Conservation (phyloP, 2,797 vertebrate species). For the Trematocara caparti region DNA sequence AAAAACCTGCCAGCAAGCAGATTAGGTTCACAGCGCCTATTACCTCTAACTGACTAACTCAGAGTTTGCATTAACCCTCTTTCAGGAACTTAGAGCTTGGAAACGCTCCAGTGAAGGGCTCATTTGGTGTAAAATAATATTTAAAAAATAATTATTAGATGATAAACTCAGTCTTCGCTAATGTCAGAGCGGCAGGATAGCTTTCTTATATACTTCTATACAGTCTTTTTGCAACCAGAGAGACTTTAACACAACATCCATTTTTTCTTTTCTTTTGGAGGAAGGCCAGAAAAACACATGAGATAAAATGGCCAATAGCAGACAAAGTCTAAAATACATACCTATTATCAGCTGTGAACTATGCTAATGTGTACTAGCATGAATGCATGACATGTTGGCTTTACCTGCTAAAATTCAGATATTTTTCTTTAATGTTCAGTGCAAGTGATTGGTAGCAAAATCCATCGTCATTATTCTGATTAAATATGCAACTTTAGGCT, state of each 20-base stretch:
- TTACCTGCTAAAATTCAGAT: neutral
- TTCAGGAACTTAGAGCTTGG: neutral
- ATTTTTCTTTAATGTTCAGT: neutral
- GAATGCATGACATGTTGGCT: neutral
- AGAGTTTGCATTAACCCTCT: neutral
- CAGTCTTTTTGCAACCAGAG: neutral
- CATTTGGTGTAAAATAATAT: neutral
- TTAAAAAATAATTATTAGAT: accelerated
- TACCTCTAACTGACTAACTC: neutral
- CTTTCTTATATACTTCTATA: neutral
- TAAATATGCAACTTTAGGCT: too few relatives aligned
- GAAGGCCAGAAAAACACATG: neutral
- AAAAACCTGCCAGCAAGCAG: neutral
- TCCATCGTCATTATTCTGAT: too few relatives aligned
- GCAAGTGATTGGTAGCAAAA: too few relatives aligned
- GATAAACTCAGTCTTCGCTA: neutral
- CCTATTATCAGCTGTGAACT: neutral
- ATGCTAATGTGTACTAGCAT: neutral
- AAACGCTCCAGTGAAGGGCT: neutral
- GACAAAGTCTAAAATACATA: neutral
- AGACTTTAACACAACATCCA: neutral
- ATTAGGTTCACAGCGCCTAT: neutral
- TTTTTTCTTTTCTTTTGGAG: neutral
- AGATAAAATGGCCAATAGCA: neutral
- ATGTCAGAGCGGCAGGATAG: neutral